phyloP scores from a whole-genome alignment of 2,113 vertebrate species.

The Lichenostomus cassidix region DNA sequence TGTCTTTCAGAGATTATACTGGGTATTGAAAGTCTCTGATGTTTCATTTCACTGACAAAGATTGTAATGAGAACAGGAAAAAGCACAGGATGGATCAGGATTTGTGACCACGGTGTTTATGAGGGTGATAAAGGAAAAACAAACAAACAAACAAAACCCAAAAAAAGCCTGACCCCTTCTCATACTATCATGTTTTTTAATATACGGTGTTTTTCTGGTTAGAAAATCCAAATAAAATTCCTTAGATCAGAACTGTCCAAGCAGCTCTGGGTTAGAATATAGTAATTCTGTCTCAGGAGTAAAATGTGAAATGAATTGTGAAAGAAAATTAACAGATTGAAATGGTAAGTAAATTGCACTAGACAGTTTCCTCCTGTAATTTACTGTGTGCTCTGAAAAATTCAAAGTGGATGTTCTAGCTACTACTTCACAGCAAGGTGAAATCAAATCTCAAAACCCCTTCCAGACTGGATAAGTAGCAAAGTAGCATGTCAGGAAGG shows the following conservation, averaged over 20 bases:
- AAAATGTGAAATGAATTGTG: neutral
- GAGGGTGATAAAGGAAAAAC: neutral
- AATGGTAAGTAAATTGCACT: neutral
- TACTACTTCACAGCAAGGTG: neutral
- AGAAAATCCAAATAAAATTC: neutral
- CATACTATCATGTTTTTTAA: neutral
- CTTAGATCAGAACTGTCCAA: neutral
- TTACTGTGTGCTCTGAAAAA: neutral
- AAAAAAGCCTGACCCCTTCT: neutral
- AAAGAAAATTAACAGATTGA: neutral
- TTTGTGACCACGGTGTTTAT: neutral
- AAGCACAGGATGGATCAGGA: neutral
- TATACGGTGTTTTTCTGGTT: neutral
- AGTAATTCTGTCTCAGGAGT: neutral
- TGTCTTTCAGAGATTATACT: slow-evolving; percentile 11
- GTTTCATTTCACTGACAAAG: slow-evolving; percentile 35
- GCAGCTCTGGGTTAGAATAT: neutral
- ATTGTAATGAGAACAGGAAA: neutral
- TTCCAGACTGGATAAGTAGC: neutral
- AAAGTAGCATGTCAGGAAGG: neutral
- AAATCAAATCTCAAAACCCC: neutral
- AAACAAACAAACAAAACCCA: neutral
- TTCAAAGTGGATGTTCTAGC: neutral
- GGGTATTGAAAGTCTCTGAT: slow-evolving; percentile 37
- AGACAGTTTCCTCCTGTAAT: neutral